phyloP scores from a whole-genome alignment of 1,140 invertebrate species.

The Drosophila saltans region DNA sequence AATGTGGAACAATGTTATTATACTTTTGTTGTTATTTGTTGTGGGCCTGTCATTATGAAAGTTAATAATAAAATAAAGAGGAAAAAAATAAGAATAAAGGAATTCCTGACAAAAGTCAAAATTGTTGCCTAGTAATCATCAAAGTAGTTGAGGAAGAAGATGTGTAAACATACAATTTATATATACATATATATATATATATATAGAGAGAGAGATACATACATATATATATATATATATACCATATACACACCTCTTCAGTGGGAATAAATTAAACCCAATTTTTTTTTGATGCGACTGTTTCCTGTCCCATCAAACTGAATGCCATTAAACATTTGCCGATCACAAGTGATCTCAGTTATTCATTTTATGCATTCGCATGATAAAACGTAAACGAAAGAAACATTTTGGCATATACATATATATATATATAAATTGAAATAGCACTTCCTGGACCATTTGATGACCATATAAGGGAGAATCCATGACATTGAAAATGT shows the following conservation, averaged over 20 bases:
- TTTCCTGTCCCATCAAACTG: constrained; percentile 42
- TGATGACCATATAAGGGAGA: no score
- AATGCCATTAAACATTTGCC: constrained; percentile 50
- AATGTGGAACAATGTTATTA: neutral
- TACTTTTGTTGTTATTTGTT: constrained; percentile 22
- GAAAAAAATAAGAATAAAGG: neutral
- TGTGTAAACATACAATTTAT: neutral
- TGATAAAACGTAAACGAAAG: constrained; percentile 21
- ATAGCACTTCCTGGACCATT: constrained; percentile 52
- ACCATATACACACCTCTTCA: neutral
- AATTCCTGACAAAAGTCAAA: constrained; percentile 31
- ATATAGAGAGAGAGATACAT: neutral
- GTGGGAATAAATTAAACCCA: constrained; percentile 54
- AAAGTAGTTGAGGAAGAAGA: neutral
- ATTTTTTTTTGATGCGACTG: constrained; percentile 23
- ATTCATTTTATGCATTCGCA: constrained; percentile 49
- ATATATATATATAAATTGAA: constrained; percentile 7
- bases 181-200: neutral
- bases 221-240: neutral
- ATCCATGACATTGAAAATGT: constrained; percentile 58
- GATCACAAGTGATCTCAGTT: constrained; percentile 25
- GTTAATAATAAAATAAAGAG: constrained; percentile 3
- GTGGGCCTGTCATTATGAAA: constrained; percentile 39
- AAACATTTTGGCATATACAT: constrained; percentile 1
- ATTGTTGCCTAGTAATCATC: constrained; percentile 11